Evolutionary conservation across 2,797 vertebrate species (phyloP), one percentile per base, ranked within the genome.

Genomic region (Masticophis lateralis): DNA sequence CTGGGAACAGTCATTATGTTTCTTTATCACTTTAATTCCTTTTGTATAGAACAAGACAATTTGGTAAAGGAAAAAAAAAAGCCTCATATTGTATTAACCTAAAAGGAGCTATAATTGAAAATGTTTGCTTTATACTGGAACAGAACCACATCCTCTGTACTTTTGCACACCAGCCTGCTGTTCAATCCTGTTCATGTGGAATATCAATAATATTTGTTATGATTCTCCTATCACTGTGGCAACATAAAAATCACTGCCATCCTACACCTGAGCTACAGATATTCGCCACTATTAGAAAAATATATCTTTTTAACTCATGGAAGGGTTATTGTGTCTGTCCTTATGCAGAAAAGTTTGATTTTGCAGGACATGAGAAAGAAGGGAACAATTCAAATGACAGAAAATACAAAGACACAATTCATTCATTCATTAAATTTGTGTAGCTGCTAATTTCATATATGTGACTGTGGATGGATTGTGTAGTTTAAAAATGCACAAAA

Each of bases 11-110:
- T 94, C 95, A 93, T 96, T 94, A 37, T 93, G 63, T 83, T 94
- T 93, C 95, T 97, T 97, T 97, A 97, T 97, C 96, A 96, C 87
- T 95, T 93, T 95, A 96, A 95, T 96, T 96, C 93, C 43, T 95
- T 96, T 93, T 96, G 88, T 93, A 93, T 1, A 0, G 93, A 96
- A 95, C 93, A 96, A 92, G 95, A 95, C 92, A 95, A 95, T 95
- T 94, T 95, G 89, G 79, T 96, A 97, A 97, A 95, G 92, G 90
- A 59, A 47, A 95, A 97, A 96, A 96, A 95, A 96, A 94, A 94
- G 95, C 93, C 87, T 95, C 91, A 74, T 95, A 95, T 96, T 97
- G 95, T 97, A 94, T 96, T 96, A 94, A 94, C 95, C 91, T 96
- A 91, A 95, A 94, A 94, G 93, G 94, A 59, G 95, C 86, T 91